Base-by-base conservation (phyloP, 2,113 vertebrate species). In the Peromyscus leucopus region DNA sequence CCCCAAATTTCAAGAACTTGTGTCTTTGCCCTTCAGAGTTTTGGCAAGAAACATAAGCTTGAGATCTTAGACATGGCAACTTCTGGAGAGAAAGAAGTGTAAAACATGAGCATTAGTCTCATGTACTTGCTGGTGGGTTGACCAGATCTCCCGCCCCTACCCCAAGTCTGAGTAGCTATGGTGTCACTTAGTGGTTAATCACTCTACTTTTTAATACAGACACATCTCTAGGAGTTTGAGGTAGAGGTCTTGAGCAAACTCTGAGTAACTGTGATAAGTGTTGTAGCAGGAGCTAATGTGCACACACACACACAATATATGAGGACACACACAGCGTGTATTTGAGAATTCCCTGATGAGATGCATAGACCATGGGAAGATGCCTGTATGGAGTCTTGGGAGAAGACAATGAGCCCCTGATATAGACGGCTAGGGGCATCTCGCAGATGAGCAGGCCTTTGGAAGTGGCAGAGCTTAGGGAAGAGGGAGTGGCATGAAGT, bases 1-100 rank as follows among this genome's bases (percentile, higher is more conserved):
- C 10, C 17, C n/a, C 36, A 1, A 10, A 83, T 94, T 95, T 26
- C 42, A 72, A 36, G 19, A 65, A 4, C 24, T 16, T 78, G 10
- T 57, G 13, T 87, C 78, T 87, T 83, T 51, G 82, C 59, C 33
- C 24, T 82, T 97, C 65, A n/a, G 63, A 46, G 15, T 88, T 93
- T 55, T 72, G 33, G 61, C 22, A 74, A 7, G 5, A 82, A 78
- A 80, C 59, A 42, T 51, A 13, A 36, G 3, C 36, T 4, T 82
- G 31, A 72, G 89, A 78, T 75, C 80, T 93, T 74, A 83, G 91
- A 86, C 19, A 2, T 17, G 16, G 69, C 61, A 65, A 33, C 24
- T 85, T 92, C 4, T 72, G 7, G n/a, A 92, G 79, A 90, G 61
- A 92, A 63, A 71, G 79, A 46, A 1, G 1, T 69, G 11, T 26